phyloP scores from a whole-genome alignment of 2,113 vertebrate genomes.

The Zosterops japonicus region DNA sequence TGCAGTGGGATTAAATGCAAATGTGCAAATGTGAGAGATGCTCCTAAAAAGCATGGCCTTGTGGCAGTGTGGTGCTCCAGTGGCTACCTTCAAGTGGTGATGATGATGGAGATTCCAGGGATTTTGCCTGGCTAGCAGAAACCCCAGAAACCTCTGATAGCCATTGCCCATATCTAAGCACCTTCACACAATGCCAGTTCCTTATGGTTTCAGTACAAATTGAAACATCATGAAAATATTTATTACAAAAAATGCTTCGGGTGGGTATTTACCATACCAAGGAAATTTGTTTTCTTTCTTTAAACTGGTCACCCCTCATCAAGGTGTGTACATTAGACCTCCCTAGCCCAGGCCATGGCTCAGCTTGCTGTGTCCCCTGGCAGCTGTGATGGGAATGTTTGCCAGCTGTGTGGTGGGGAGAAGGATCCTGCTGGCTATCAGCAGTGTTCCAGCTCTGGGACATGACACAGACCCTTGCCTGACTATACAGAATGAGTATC shows the following conservation, averaged over 20 bases:
- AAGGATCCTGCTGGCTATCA: fast-evolving
- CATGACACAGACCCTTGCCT: background rate
- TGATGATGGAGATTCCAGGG: background rate
- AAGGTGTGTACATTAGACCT: background rate
- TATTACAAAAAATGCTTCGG: background rate
- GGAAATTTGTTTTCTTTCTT: background rate
- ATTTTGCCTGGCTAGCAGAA: background rate
- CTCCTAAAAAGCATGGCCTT: background rate
- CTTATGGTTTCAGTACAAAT: background rate
- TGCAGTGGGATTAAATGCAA: background rate
- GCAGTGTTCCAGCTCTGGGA: background rate
- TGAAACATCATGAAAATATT: background rate
- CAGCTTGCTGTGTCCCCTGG: background rate
- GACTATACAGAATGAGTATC: background rate
- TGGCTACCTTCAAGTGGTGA: background rate
- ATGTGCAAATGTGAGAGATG: background rate
- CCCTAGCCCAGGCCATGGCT: background rate
- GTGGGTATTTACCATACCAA: background rate
- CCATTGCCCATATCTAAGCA: fast-evolving
- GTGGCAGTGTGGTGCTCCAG: background rate
- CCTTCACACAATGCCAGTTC: background rate
- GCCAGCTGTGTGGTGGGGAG: fast-evolving
- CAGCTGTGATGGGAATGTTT: background rate
- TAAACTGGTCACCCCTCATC: background rate
- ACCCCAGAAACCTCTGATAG: background rate